Evolutionary conservation across 53 echinoderm and acorn worm genomes (phyloP).

Genomic region (Echinarachnius parma): DNA sequence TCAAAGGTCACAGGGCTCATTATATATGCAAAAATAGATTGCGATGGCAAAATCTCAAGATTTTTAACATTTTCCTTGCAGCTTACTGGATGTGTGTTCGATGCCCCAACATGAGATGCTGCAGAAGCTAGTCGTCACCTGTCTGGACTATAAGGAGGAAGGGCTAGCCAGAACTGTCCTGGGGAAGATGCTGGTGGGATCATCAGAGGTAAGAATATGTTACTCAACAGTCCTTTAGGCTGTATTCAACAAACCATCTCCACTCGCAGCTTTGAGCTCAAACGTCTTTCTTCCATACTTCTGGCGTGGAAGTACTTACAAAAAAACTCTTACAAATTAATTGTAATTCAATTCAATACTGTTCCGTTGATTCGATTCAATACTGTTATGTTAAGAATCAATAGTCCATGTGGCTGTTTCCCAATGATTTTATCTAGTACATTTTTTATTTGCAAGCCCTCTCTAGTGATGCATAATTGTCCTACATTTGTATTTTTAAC

Average conservation of each 20-base stretch:
- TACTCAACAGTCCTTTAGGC: constrained; percentile 70
- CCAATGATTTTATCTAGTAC: no score
- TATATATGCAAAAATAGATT: no score
- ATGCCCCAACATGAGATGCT: constrained; percentile 63
- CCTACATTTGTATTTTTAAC: no score
- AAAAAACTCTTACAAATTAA: no score
- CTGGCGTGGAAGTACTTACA: constrained; percentile 85
- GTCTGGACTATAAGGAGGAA: constrained; percentile 84
- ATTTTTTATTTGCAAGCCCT: no score
- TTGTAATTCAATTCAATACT: no score
- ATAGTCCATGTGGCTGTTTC: no score
- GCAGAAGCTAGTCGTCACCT: constrained; percentile 79
- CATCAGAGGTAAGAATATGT: constrained; percentile 75
- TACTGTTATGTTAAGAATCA: no score
- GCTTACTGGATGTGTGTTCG: constrained; percentile 83
- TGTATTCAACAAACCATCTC: constrained; percentile 87
- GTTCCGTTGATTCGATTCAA: no score
- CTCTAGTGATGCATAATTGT: no score
- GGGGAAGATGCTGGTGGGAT: constrained; percentile 72
- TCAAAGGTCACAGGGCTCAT: no score
- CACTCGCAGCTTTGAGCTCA: constrained; percentile 72
- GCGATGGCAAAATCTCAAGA: no score
- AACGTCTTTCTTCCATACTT: constrained; percentile 88
- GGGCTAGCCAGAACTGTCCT: constrained; percentile 82
- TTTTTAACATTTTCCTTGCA: constrained; percentile 22